Conservation (phyloP, 1,140 invertebrate species). For the Antheraea mylitta region DNA sequence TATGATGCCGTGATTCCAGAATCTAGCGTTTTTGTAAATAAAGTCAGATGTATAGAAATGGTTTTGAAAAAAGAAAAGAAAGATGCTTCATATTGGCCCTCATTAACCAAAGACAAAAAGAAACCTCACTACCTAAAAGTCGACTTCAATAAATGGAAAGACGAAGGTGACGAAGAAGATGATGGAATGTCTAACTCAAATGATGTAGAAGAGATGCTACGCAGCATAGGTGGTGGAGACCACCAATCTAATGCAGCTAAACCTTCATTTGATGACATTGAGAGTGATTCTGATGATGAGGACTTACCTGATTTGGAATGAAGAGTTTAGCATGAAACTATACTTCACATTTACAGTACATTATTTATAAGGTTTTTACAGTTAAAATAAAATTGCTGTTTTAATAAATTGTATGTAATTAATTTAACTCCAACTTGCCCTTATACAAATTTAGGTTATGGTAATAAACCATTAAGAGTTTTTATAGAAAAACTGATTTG, state of each 20-base stretch:
- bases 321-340: constrained; percentile 29
- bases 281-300: constrained; percentile 72
- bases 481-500: no score
- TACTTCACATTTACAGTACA: constrained; percentile 58
- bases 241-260: constrained; percentile 42
- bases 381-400: constrained; percentile 64
- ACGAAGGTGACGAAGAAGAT: constrained; percentile 85
- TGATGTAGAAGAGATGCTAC: constrained; percentile 61
- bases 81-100: constrained; percentile 91
- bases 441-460: neutral
- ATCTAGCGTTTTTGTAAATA: constrained; percentile 84
- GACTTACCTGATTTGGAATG: constrained; percentile 72
- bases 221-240: constrained; percentile 58
- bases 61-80: constrained; percentile 81
- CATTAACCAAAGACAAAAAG: constrained; percentile 91
- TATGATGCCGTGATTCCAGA: constrained; percentile 90
- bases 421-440: neutral
- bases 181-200: constrained; percentile 40
- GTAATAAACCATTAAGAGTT: neutral
- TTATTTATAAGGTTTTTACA: constrained; percentile 74
- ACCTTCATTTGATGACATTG: constrained; percentile 67
- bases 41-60: constrained; percentile 90
- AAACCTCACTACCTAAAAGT: constrained; percentile 98
- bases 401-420: neutral
- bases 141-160: constrained; percentile 98